phyloP scores from a whole-genome alignment of 2,888 invertebrate genomes.

The Podabrus alpinus region DNA sequence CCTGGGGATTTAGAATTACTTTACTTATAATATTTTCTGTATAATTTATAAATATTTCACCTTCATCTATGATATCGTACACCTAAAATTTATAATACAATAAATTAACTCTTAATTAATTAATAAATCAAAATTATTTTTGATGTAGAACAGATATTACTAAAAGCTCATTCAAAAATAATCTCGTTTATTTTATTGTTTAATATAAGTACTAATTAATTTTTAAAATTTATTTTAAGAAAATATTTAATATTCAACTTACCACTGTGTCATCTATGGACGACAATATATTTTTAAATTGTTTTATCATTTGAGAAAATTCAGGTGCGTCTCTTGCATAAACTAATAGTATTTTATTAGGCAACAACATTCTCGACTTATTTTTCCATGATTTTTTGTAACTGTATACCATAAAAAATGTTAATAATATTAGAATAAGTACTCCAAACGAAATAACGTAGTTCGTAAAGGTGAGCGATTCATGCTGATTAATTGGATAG shows the following conservation, averaged over 20 bases:
- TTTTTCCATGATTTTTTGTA: not conserved
- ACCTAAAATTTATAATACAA: not conserved
- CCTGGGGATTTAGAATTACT: not conserved
- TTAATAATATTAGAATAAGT: not conserved
- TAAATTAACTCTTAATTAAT: too few species aligned
- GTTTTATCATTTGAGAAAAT: not conserved
- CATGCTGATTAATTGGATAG: not conserved
- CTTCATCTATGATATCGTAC: not conserved
- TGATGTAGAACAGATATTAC: too few species aligned
- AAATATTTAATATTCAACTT: too few species aligned
- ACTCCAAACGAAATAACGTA: not conserved
- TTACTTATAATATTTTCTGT: not conserved
- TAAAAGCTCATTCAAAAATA: too few species aligned
- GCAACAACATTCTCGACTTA: not conserved
- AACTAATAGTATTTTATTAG: conserved; percentile 1
- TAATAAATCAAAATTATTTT: too few species aligned
- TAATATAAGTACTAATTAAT: too few species aligned
- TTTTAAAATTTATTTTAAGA: too few species aligned
- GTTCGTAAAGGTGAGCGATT: not conserved
- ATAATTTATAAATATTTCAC: not conserved
- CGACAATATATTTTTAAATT: not conserved
- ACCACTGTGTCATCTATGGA: not conserved
- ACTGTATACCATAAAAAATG: not conserved
- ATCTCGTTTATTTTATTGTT: too few species aligned
- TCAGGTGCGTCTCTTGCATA: conserved; percentile 1